Percentiles rank a stretch among this genome's conserved stretches.
These are phyloP conservation scores for Coronaproctus castanopsis DNA, from an alignment of 2,888 invertebrate species.

Conservation along the genomic window DNA sequence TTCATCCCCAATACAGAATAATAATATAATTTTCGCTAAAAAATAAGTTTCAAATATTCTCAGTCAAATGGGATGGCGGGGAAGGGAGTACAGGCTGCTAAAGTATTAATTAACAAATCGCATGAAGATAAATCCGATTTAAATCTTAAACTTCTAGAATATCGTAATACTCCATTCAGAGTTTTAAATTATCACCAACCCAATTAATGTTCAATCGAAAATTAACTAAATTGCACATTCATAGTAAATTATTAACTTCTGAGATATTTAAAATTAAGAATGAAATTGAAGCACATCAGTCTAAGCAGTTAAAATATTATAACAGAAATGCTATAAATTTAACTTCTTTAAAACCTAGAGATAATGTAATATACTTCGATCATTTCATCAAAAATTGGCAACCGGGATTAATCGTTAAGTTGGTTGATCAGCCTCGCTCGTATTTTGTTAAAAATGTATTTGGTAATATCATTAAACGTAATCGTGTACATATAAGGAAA, in stretches of 20 bases:
- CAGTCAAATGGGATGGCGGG: not conserved
- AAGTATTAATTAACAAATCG: not conserved
- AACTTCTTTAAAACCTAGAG: conserved; percentile 1
- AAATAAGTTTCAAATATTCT: not conserved
- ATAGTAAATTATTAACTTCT: not conserved
- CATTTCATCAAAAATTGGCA: not conserved
- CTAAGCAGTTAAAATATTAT: not conserved
- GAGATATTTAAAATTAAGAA: not conserved
- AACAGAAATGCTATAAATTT: not conserved
- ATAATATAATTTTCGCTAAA: not conserved
- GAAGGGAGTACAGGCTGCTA: not conserved
- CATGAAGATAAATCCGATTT: not conserved
- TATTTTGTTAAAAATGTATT: not conserved
- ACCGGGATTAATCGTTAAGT: not conserved
- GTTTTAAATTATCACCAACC: not conserved
- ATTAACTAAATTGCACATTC: not conserved
- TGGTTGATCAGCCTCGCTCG: not conserved
- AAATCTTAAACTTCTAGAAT: not conserved
- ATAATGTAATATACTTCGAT: not conserved
- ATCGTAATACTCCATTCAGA: not conserved
- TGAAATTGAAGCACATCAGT: not conserved
- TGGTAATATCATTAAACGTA: not conserved
- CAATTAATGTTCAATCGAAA: not conserved
- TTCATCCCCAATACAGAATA: conserved; percentile 10
- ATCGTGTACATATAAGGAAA: not conserved